Evolutionary conservation across 2,797 vertebrate genomes (phyloP).

Genomic region (Chrysocyon brachyurus): DNA sequence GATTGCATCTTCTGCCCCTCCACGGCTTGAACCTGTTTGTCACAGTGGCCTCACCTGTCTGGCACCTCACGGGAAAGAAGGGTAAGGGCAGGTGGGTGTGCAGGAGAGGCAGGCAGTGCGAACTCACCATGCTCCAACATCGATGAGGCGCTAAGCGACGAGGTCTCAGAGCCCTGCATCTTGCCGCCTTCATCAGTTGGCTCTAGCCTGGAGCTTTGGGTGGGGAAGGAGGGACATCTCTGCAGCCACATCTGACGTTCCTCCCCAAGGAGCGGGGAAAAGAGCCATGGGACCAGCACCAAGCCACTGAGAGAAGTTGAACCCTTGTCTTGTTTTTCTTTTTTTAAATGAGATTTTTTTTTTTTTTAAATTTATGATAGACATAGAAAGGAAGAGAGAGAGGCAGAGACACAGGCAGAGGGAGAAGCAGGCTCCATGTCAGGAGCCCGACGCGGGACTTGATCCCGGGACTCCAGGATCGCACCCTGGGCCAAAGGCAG

Average conservation of each 20-base stretch:
- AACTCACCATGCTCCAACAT: not conserved
- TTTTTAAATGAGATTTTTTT: too few species aligned
- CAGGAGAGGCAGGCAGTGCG: not conserved
- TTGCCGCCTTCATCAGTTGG: not conserved
- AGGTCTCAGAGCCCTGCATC: not conserved
- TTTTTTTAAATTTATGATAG: too few species aligned
- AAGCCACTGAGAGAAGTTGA: not conserved
- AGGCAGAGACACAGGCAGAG: too few species aligned
- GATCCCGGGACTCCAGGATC: too few species aligned
- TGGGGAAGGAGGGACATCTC: not conserved
- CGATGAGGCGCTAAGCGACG: rapidly evolving
- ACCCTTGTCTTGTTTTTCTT: too few species aligned
- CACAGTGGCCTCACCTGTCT: not conserved
- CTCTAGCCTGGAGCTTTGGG: not conserved
- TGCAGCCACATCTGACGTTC: not conserved
- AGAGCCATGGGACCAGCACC: not conserved
- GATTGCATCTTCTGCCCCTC: not conserved
- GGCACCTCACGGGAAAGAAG: not conserved
- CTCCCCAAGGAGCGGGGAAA: not conserved
- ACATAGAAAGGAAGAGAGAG: too few species aligned
- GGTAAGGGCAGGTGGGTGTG: rapidly evolving
- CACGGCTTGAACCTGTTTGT: not conserved
- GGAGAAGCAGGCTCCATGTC: too few species aligned
- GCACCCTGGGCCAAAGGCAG: too few species aligned
- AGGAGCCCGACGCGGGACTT: too few species aligned